Evolutionary conservation across 2,113 vertebrate genomes (phyloP).

Genomic region (Podocnemis expansa): DNA sequence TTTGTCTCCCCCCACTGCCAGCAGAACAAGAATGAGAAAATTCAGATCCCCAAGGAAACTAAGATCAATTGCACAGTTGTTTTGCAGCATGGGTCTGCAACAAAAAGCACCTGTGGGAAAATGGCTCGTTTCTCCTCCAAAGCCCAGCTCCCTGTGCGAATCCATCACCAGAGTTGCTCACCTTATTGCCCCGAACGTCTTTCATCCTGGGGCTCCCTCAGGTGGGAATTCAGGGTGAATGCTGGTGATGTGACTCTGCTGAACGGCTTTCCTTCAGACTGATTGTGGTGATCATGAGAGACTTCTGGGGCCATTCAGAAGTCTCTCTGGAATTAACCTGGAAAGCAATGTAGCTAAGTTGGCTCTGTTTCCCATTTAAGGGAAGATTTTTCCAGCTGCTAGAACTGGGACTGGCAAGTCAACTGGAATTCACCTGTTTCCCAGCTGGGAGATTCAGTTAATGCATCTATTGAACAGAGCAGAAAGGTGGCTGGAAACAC

Average conservation of each 20-base stretch:
- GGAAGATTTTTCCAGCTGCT: not conserved
- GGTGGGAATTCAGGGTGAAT: not conserved
- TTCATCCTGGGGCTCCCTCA: not conserved
- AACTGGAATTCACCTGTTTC: not conserved
- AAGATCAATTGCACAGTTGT: accelerated
- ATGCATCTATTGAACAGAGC: not conserved
- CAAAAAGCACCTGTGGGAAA: not conserved
- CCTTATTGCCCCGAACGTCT: not conserved
- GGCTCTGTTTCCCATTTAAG: not conserved
- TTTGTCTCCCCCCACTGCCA: no score
- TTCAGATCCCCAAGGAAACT: not conserved
- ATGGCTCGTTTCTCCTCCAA: not conserved
- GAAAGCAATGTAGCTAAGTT: not conserved
- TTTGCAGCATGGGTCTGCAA: not conserved
- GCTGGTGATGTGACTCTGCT: not conserved
- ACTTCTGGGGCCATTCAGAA: not conserved
- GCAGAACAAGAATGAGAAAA: not conserved
- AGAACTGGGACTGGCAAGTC: not conserved
- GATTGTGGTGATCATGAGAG: not conserved
- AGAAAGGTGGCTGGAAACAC: not conserved
- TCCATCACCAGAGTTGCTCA: not conserved
- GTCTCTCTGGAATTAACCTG: not conserved
- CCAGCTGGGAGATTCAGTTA: not conserved
- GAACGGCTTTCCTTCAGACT: not conserved
- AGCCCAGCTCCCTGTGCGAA: not conserved